Evolutionary conservation across 2,797 vertebrate species (phyloP).

Genomic region (Setipinna tenuifilis): DNA sequence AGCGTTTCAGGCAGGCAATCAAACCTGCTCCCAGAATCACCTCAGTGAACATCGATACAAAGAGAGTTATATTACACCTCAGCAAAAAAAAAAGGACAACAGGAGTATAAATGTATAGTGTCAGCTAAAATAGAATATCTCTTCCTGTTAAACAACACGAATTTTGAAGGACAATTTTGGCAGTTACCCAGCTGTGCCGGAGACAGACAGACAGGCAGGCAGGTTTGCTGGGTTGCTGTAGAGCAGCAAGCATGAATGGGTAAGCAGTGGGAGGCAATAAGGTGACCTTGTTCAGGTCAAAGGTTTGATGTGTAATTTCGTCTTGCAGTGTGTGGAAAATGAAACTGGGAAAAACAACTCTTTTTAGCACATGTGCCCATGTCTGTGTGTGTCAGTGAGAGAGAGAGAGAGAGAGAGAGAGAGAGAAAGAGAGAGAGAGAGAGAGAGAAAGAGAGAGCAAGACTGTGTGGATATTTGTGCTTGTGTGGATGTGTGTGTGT

Average conservation of each 20-base stretch:
- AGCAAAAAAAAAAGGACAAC: too few relatives aligned
- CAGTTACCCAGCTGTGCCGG: not conserved
- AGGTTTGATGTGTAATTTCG: conserved; percentile 14
- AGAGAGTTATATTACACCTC: too few relatives aligned
- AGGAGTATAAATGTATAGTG: too few relatives aligned
- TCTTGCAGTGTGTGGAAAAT: not conserved
- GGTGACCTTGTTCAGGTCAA: not conserved
- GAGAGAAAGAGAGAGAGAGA: too few relatives aligned
- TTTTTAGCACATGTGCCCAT: not conserved
- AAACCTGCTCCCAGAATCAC: too few relatives aligned
- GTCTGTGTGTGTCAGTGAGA: not conserved
- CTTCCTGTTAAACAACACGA: not conserved
- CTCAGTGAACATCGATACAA: too few relatives aligned
- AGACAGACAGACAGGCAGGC: conserved; percentile 3
- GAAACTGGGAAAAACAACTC: not conserved
- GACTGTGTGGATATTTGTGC: not conserved
- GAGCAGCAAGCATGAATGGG: not conserved
- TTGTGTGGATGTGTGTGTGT: not conserved
- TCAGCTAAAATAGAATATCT: not conserved
- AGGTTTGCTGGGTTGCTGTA: not conserved
- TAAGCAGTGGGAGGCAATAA: not conserved
- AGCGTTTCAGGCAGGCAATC: too few relatives aligned
- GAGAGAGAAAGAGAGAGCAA: too few relatives aligned
- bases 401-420: too few relatives aligned
- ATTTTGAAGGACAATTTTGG: not conserved